These are phyloP conservation scores for Nysson spinosus DNA, from an alignment of 2,888 invertebrate species.

Conservation along the genomic window DNA sequence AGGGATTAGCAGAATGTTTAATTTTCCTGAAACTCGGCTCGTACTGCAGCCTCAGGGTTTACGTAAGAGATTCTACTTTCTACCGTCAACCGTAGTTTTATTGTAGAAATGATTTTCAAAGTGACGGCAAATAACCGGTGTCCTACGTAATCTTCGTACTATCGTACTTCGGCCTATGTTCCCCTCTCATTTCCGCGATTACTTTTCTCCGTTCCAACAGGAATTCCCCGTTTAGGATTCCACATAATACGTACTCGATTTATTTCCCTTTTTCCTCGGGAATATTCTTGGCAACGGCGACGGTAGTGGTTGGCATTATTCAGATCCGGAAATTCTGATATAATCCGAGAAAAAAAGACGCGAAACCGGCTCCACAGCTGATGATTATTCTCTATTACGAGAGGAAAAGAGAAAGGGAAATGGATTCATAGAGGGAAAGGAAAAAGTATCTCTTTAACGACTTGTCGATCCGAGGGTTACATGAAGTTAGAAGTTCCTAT, in stretches of 20 bases:
- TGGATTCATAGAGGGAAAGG: background rate
- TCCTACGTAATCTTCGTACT: slow-evolving; percentile 32
- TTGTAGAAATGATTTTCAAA: slow-evolving; percentile 47
- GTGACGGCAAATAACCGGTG: slow-evolving; percentile 15
- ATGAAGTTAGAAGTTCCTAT: too few species aligned
- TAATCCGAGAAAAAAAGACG: slow-evolving; percentile 4
- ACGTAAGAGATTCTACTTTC: slow-evolving; percentile 55
- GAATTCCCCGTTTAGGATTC: slow-evolving; percentile 3
- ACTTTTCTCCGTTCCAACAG: slow-evolving; percentile 10
- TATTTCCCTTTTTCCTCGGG: background rate
- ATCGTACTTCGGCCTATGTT: slow-evolving; percentile 30
- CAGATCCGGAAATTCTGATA: slow-evolving; percentile 27
- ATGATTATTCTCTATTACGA: slow-evolving; percentile 2
- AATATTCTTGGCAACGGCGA: background rate
- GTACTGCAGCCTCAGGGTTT: slow-evolving; percentile 22
- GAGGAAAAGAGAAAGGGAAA: slow-evolving; percentile 12
- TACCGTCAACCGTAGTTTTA: slow-evolving; percentile 36
- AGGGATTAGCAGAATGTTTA: background rate
- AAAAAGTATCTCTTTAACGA: too few species aligned
- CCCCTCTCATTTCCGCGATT: slow-evolving; percentile 11
- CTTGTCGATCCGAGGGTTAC: too few species aligned
- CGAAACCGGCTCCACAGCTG: background rate
- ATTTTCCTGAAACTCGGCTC: slow-evolving; percentile 5
- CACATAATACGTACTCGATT: background rate
- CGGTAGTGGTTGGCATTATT: too few species aligned